Conservation (phyloP, 1,140 invertebrate genomes). For the Sycophaga agraensis region DNA sequence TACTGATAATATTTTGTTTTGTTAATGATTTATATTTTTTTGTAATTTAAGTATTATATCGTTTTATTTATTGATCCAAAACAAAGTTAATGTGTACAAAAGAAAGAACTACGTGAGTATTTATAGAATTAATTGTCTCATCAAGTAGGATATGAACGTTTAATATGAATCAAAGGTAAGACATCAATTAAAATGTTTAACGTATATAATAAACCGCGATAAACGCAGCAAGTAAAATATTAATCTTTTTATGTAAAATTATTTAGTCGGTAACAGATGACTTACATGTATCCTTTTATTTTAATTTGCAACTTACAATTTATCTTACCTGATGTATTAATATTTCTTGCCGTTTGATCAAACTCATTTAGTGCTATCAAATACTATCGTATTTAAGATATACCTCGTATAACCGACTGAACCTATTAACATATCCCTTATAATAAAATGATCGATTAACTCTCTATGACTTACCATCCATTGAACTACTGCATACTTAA, state of each 20-base stretch:
- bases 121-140: too few species aligned
- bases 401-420: too few species aligned
- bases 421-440: too few species aligned
- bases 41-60: too few species aligned
- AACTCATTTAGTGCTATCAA: too few species aligned
- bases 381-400: too few species aligned
- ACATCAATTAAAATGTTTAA: background rate
- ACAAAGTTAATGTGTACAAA: background rate
- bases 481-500: too few species aligned
- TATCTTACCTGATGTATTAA: too few species aligned
- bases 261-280: constrained; percentile 31
- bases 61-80: background rate
- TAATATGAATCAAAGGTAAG: constrained; percentile 26
- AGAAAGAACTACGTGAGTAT: background rate
- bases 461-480: too few species aligned
- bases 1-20: background rate
- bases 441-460: too few species aligned
- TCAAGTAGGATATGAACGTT: constrained; percentile 14
- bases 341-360: too few species aligned
- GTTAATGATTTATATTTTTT: background rate
- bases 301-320: background rate
- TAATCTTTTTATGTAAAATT: constrained; percentile 24
- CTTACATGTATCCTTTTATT: constrained; percentile 21
- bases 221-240: constrained; percentile 15
- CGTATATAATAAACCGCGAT: constrained; percentile 1